Evolutionary conservation across 2,888 invertebrate species (phyloP), one percentile per base, ranked within the genome.

Genomic region (Syritta pipiens): DNA sequence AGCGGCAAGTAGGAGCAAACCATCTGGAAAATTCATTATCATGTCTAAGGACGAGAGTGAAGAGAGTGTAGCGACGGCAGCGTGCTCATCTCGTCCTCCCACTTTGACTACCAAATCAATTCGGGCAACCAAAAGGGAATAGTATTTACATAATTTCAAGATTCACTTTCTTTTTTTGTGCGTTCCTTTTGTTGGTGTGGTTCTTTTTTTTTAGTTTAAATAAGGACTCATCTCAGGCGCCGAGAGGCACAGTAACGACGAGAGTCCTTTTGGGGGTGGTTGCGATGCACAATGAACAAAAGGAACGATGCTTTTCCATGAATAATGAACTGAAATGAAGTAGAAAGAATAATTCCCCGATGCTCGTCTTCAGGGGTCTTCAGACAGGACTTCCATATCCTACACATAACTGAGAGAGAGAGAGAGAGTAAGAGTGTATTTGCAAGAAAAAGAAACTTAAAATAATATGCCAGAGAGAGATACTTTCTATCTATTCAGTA

Each of bases 1-100:
- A 42, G 42, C 17, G 19, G 20, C 24, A 26, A 35, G 37, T 19
- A 49, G 19, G 17, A 24, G 42, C 37, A 68, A 68, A 74, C 74
- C 79, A 79, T 67, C 79, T 79, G 79, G 74, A 74, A 63, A 79
- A 79, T 79, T 79, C 74, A 79, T 79, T 79, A 74, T 51, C 79
- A 74, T 67, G 68, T 67, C 67, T 62, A 74, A 74, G 59, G 53
- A 65, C 63, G 60, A 57, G 22, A 65, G 24, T 22, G 42, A 48
- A 57, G 49, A 19, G 28, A 30, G 30, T n/a, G 26, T 12, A 19
- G 26, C 9, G 22, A 26, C 28, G 28, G 62, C 22, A 40, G 57
- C 14, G 30, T 42, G 44, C 42, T 59, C 17, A n/a, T n/a, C 6
- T 24, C 20, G 10, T 20, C 30, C 44, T 46, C 46, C 71, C 53